Base-by-base conservation (phyloP, 2,888 invertebrate species). In the Dugesia japonica region DNA sequence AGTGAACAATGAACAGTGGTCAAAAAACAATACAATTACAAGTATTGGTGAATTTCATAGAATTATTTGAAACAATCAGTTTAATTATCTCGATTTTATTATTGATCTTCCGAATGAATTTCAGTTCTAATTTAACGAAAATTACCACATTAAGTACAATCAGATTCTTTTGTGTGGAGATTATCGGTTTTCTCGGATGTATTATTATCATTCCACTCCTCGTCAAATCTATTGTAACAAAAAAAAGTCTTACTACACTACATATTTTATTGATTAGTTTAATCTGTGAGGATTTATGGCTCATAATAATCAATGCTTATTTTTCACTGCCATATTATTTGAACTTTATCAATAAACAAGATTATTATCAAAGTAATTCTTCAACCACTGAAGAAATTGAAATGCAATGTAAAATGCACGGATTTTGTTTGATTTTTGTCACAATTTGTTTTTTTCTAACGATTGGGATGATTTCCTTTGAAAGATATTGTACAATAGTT, bases 401-500 rank as follows among this genome's bases (percentile, higher is more conserved):
- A 20, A 4, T 56, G 7, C 23, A 20, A n/a, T 56, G 56, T n/a
- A 20, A n/a, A 7, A 56, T 56, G 4, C 56, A 56, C 7, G 56
- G 56, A n/a, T 56, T 20, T n/a, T 23, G n/a, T 20, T 56, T 56
- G 23, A 56, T n/a, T 13, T 56, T n/a, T n/a, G 17, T 56, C 20
- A 56, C 56, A 9, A 13, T 56, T 13, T 23, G n/a, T n/a, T 20
- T 56, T n/a, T 56, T 23, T 56, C 23, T 56, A 56, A 56, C 56
- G 7, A 20, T 56, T 20, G 56, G 56, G 4, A 20, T 56, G 23
- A 56, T 56, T 4, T 56, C 56, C n/a, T 56, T n/a, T 56, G 56
- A 56, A n/a, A n/a, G 56, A n/a, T 56, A 56, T 56, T 56, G 4
- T n/a, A 56, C 56, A 56, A 56, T 56, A 9, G 56, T 56, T n/a